Conservation (phyloP, 2,797 vertebrate species). For the Anguilla pacifica region DNA sequence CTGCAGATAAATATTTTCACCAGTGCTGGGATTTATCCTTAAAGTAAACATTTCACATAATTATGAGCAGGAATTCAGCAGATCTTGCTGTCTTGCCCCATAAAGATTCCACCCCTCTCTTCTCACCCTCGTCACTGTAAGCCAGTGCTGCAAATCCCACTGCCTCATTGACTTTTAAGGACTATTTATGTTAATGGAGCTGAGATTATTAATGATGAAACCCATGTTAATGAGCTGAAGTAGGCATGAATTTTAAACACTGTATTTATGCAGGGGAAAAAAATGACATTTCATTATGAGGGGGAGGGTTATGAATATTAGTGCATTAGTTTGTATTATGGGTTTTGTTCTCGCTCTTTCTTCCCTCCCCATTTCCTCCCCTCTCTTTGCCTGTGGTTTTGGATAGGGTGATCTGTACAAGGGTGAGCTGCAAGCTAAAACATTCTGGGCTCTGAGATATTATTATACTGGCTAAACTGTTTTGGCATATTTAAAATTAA, state of each 20-base stretch:
- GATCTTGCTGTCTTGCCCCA: not conserved
- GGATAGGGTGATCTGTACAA: not conserved
- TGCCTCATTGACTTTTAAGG: constrained; percentile 4
- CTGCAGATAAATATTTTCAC: not conserved
- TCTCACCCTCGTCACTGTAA: not conserved
- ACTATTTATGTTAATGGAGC: constrained; percentile 13
- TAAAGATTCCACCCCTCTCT: not conserved
- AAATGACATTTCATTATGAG: not conserved
- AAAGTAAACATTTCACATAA: not conserved
- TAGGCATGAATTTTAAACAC: constrained; percentile 24
- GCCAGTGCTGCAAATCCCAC: not conserved
- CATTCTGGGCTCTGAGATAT: not conserved
- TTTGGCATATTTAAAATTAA: not conserved
- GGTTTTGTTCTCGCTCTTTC: not conserved
- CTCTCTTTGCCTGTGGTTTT: not conserved
- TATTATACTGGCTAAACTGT: not conserved
- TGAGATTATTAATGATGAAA: constrained; percentile 3
- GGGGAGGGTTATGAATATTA: constrained; percentile 19
- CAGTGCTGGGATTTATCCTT: not conserved
- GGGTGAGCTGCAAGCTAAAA: not conserved
- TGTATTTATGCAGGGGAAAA: constrained; percentile 3
- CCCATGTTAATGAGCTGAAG: constrained; percentile 9
- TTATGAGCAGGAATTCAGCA: not conserved
- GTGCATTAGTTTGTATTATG: constrained; percentile 10
- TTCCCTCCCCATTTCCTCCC: not conserved